These are phyloP conservation scores for Spheniscus humboldti DNA, from an alignment of 2,797 vertebrate species.

Conservation along the genomic window DNA sequence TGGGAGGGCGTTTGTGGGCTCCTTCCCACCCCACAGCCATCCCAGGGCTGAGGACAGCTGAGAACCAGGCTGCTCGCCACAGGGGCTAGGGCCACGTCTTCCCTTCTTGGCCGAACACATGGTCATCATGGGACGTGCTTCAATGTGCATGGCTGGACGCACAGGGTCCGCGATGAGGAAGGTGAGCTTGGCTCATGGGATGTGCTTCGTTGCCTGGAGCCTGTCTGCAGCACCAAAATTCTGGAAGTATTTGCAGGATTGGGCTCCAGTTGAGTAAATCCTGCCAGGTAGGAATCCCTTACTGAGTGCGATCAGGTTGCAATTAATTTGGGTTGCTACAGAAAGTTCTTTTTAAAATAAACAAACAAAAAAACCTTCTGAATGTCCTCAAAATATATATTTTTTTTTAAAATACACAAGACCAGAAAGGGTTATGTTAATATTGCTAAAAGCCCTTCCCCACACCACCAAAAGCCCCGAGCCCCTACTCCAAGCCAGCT, in stretches of 20 bases:
- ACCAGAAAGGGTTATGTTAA: neutral
- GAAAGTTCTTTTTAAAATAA: neutral
- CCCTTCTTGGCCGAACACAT: accelerated
- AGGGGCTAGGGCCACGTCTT: accelerated
- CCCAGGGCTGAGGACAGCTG: neutral
- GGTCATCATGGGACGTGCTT: accelerated
- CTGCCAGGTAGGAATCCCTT: neutral
- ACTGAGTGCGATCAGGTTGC: accelerated
- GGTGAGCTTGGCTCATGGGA: neutral
- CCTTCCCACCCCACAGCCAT: neutral
- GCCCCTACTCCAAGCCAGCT: neutral
- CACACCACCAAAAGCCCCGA: neutral
- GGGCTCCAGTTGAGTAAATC: neutral
- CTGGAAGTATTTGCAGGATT: neutral
- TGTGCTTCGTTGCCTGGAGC: neutral
- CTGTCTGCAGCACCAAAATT: neutral
- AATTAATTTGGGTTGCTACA: neutral
- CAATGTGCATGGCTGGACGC: accelerated
- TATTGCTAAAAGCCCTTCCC: neutral
- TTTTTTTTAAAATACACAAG: neutral
- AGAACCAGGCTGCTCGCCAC: neutral
- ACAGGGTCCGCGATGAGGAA: accelerated
- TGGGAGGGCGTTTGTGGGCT: neutral
- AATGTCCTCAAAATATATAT: neutral
- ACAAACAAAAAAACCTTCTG: neutral